These are phyloP conservation scores for Apistogramma diplotaenia DNA, from an alignment of 2,113 vertebrate species.

Conservation along the genomic window DNA sequence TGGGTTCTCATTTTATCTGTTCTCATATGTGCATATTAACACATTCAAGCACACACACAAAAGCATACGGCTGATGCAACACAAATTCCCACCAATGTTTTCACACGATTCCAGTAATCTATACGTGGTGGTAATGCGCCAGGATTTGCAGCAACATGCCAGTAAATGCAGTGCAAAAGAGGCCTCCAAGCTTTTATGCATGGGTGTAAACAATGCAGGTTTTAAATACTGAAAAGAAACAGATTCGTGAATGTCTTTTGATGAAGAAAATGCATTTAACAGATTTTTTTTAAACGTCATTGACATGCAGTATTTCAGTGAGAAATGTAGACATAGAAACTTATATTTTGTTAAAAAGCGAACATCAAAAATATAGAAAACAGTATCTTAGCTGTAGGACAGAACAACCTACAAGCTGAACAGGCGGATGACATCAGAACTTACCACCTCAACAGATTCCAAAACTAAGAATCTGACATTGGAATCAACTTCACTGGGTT, in stretches of 20 bases:
- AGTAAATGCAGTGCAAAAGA: neutral
- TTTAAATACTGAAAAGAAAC: neutral
- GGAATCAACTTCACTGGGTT: neutral
- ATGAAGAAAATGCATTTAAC: neutral
- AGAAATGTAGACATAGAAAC: neutral
- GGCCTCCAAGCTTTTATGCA: neutral
- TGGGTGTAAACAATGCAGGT: neutral
- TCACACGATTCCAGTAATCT: neutral
- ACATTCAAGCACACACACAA: neutral
- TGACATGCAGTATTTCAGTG: neutral
- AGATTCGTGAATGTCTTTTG: neutral
- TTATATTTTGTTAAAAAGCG: neutral
- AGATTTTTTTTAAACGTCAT: neutral
- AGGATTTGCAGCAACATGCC: neutral
- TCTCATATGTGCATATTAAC: neutral
- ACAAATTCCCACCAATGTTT: neutral
- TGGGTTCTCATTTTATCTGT: neutral
- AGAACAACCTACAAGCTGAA: neutral
- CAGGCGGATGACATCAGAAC: neutral
- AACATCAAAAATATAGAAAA: neutral
- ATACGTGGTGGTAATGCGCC: neutral
- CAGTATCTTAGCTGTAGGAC: neutral
- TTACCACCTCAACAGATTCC: neutral
- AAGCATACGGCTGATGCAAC: neutral
- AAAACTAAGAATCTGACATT: neutral